Base-by-base conservation (phyloP, 1,140 invertebrate species). In the Anastatus disparis region DNA sequence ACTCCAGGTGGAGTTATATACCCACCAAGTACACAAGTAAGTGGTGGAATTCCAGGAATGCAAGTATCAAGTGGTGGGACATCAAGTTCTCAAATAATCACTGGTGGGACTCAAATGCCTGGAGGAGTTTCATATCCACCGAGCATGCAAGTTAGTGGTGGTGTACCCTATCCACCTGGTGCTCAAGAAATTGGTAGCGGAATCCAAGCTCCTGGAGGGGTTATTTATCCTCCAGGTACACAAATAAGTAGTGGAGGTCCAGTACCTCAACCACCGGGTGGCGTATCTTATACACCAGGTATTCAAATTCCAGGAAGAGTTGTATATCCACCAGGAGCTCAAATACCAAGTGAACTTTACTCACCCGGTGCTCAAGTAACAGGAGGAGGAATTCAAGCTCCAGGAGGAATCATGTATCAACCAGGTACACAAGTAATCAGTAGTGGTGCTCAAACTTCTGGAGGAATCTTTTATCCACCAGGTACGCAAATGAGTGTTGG, bases 381-480 rank as follows among this genome's bases (percentile, higher is more conserved):
- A 48, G 58, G 38, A 17, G n/a, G 27, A 40, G 29, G 29, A 48
- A 29, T 17, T 17, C 40, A 42, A 48, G 8, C 17, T 3, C 42
- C 24, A 9, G n/a, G 15, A 20, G 59, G 27, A 35, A 35, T 31
- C 9, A 12, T 40, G 6, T 26, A 52, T 26, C 17, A 17, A 35
- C 12, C 27, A 52, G 46, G 29, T 26, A 38, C 27, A 13, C n/a
- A 42, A 59, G n/a, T 22, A 42, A 24, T 27, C 3, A 6, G 46
- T 7, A 13, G 17, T 50, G 20, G 20, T 13, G 31, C n/a, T 53
- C 44, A 63, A 55, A 46, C 59, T 58, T 13, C 48, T 27, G 64
- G 59, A 66, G 73, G 69, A 58, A 66, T 26, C 46, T 12, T n/a
- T 7, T 71, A 71, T 72, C 56, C 73, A 64, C 62, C 70, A 48